Evolutionary conservation across 35 echinoderm and acorn worm genomes (phyloP).

Genomic region (Lytechinus variegatus): DNA sequence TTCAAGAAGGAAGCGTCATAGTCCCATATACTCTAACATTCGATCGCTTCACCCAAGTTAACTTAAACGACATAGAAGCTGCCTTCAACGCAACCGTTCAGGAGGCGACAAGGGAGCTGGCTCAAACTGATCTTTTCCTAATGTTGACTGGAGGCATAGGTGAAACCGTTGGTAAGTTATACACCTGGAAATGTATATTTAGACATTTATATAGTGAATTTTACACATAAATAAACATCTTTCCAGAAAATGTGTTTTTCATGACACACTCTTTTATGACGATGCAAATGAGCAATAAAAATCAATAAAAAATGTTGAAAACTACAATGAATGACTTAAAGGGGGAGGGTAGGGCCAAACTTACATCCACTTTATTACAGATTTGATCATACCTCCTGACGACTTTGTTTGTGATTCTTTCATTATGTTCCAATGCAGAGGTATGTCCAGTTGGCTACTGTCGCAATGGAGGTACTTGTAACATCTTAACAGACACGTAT

Average conservation of each 20-base stretch:
- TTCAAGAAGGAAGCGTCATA: slow-evolving; percentile 16
- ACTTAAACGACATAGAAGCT: neutral
- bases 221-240: no score
- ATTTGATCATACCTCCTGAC: no score
- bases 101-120: neutral
- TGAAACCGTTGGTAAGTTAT: neutral
- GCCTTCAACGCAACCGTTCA: neutral
- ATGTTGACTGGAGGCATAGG: neutral
- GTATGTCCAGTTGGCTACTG: neutral
- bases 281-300: no score
- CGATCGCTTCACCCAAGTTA: neutral
- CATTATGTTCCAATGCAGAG: neutral
- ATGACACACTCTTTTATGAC: no score
- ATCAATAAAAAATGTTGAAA: no score
- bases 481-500: neutral
- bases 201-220: neutral
- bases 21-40: slow-evolving; percentile 3
- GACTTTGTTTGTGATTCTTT: no score
- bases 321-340: no score
- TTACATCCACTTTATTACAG: no score
- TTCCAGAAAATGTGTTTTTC: no score
- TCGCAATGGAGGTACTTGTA: neutral
- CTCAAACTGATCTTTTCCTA: neutral
- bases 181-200: neutral
- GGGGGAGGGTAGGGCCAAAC: no score